Evolutionary conservation across 2,888 invertebrate genomes (phyloP).

Genomic region (Clistopyga incitator): DNA sequence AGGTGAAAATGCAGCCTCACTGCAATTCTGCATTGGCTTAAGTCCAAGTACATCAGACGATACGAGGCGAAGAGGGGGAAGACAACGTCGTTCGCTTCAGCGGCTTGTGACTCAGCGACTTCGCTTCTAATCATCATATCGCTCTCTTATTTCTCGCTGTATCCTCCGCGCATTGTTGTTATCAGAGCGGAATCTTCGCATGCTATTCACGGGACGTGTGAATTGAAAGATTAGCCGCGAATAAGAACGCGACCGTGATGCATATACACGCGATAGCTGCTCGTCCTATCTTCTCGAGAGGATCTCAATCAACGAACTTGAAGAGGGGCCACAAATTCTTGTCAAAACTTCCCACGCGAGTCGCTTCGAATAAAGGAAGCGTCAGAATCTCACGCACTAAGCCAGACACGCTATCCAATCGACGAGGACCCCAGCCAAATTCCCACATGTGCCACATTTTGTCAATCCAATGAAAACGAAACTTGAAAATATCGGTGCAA

Average conservation of each 20-base stretch:
- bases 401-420: neutral
- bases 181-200: slow-evolving; percentile 34
- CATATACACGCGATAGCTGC: too few relatives aligned
- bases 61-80: neutral
- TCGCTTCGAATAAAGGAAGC: slow-evolving; percentile 49
- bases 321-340: slow-evolving; percentile 12
- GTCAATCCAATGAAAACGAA: neutral
- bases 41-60: slow-evolving; percentile 1
- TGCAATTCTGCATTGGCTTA: slow-evolving; percentile 4
- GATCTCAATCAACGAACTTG: slow-evolving; percentile 22
- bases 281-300: neutral
- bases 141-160: neutral
- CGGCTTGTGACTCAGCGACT: neutral
- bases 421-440: neutral
- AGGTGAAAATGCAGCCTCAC: neutral
- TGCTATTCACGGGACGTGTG: slow-evolving; percentile 13
- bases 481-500: slow-evolving; percentile 9
- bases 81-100: neutral
- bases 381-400: slow-evolving; percentile 25
- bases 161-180: slow-evolving; percentile 1
- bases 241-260: neutral
- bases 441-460: slow-evolving; percentile 13
- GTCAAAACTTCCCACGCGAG: slow-evolving; percentile 44
- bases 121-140: slow-evolving; percentile 7
- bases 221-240: slow-evolving; percentile 24